Conservation (phyloP, 2,888 invertebrate genomes). For the Polyommatus iphigenia region DNA sequence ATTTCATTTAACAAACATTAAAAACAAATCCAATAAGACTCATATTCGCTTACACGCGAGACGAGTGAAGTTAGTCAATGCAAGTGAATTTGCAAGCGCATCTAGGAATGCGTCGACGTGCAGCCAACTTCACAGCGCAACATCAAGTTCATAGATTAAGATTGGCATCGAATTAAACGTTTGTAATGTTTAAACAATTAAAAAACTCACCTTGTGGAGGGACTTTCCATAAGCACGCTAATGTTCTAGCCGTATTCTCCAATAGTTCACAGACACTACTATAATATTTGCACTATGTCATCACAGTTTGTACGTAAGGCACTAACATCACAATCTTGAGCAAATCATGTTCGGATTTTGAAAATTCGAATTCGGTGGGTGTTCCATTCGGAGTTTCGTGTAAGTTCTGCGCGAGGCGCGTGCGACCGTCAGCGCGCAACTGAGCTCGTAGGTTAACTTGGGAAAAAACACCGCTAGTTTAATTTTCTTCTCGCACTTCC, state of each 20-base stretch:
- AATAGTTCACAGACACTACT: conserved; percentile 63
- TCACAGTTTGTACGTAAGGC: conserved; percentile 76
- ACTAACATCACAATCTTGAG: conserved; percentile 77
- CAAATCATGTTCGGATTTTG: conserved; percentile 65
- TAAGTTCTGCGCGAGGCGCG: conserved; percentile 59
- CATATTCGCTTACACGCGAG: conserved; percentile 47
- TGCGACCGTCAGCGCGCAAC: conserved; percentile 76
- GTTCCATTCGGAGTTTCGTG: conserved; percentile 64
- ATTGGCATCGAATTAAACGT: conserved; percentile 61
- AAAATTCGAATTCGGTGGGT: conserved; percentile 55
- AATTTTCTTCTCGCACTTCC: conserved; percentile 55
- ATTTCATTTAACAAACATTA: conserved; percentile 46
- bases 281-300: conserved; percentile 73
- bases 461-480: conserved; percentile 71
- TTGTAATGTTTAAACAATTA: conserved; percentile 42
- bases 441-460: conserved; percentile 77
- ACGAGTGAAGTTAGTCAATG: conserved; percentile 50
- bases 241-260: conserved; percentile 35
- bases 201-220: conserved; percentile 58
- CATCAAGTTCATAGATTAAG: conserved; percentile 79
- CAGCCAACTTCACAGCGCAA: conserved; percentile 58
- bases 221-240: conserved; percentile 61
- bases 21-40: conserved; percentile 41
- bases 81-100: conserved; percentile 62
- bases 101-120: conserved; percentile 66